phyloP scores from a whole-genome alignment of 1,140 invertebrate species.

The Triops longicaudatus region DNA sequence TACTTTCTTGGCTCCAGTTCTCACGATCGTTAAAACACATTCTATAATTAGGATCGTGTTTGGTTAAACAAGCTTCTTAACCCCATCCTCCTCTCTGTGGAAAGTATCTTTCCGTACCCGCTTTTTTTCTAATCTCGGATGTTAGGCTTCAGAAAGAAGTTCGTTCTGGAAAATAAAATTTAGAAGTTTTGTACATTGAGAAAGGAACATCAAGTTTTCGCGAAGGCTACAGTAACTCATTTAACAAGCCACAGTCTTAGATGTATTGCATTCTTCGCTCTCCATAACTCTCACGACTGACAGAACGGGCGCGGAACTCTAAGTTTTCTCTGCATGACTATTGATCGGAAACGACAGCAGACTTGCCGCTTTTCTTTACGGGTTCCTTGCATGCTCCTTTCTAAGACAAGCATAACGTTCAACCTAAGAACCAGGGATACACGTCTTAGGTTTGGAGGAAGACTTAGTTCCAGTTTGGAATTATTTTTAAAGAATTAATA shows the following conservation, averaged over 20 bases:
- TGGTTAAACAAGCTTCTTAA: not conserved
- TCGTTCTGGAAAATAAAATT: not conserved
- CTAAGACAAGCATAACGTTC: not conserved
- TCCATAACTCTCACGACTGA: not conserved
- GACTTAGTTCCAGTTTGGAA: no score
- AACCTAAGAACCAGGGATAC: not conserved
- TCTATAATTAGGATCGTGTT: constrained; percentile 8
- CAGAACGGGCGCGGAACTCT: not conserved
- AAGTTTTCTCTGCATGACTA: not conserved
- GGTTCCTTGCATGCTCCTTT: not conserved
- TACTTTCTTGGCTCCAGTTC: not conserved
- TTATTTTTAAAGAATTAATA: no score
- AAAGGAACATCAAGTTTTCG: not conserved
- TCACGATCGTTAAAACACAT: not conserved
- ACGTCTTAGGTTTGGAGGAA: not conserved
- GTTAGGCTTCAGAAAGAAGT: not conserved
- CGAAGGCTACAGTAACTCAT: not conserved
- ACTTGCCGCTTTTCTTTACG: not conserved
- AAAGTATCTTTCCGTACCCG: not conserved
- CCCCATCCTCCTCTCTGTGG: not conserved
- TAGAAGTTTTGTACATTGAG: not conserved
- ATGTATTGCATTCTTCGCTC: not conserved
- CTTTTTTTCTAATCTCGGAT: not conserved
- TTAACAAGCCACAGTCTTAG: not conserved
- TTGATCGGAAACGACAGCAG: not conserved